Base-by-base conservation (phyloP, 92 coral and sea anemone genomes). In the Micromussa lordhowensis region DNA sequence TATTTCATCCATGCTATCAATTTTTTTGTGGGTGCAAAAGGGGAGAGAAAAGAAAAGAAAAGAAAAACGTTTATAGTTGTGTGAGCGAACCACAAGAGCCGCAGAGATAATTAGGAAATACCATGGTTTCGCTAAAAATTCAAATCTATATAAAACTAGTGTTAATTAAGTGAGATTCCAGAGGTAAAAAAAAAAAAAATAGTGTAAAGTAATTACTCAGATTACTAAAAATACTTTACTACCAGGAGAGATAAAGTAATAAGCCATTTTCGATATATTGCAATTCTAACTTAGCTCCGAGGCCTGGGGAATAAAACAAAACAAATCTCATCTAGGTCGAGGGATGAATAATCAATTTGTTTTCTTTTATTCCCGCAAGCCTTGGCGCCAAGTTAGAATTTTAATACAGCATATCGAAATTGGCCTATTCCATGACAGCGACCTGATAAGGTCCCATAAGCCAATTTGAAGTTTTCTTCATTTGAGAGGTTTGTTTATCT, bases 31-130 rank as follows among this genome's bases (percentile, higher is more conserved):
- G 51, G 51, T 8, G 51, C 51, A 7, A 8, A 44, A 40, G 7
- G 1, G 51, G 51, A 9, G 51, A 44, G 51, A 44, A 44, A 44
- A 44, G 13, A 44, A 44, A 44, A 8, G 13, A 44, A 44, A 9
- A 44, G 9, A 44, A 44, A 44, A 40, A 40, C 48, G 7, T 6
- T n/a, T 40, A 40, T 8, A 44, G 12, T 44, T 44, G 48, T 40
- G 48, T 40, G 51, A 44, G 51, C 0, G 51, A 72, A 31, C 44
- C 53, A 35, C 78, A 34, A 1, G 8, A 9, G 26, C 78, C 44
- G 78, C 78, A 73, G 78, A 36, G 32, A 34, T 71, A 61, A 22
- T 61, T 22, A 73, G 49, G 78, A 73, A 66, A 66, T 66, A 44
- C 16, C 22, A 22, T 18, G 54, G 49, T 17, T 32, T 35, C 36